Base-by-base conservation (phyloP, 2,797 vertebrate species). In the Brachyalestes nurse region DNA sequence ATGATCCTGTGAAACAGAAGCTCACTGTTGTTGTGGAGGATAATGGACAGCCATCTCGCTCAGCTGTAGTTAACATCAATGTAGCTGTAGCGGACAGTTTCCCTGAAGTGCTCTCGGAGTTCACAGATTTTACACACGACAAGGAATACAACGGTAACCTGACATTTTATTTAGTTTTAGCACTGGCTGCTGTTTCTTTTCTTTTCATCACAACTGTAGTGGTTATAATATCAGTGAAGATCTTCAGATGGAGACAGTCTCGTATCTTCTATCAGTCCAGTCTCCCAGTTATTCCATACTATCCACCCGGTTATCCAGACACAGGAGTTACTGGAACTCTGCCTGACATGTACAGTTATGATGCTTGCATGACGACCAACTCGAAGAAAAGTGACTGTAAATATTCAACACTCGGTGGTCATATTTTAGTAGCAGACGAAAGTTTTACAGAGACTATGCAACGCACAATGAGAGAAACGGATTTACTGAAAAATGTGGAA, bases 1-100 rank as follows among this genome's bases (percentile, higher is more conserved):
- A 83, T 57, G 92, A 94, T 25, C 60, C 86, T 0, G 51, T 23
- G 77, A 93, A 72, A 84, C 91, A 88, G 57, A 87, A 82, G 92
- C 88, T 0, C 74, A 87, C 91, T 75, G 88, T 92, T 45, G 64
- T 91, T 51, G 94, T 95, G 82, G 90, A 92, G 79, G 92, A 93
- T 86, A 92, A 92, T 83, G 91, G 92, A 23, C 84, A 88, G 80
- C 90, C 91, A 53, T 58, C 77, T 69, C 47, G 53, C 10, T 40
- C 89, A 82, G 86, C 90, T 84, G 86, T 89, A 76, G 88, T 93
- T 0, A 81, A 79, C 23, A 88, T 91, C 72, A 90, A 88, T 19
- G 80, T 92, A 72, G 81, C 85, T 60, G 85, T 90, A 49, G 87
- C 87, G 19, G 90, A 90, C 79, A 87, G 81, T 81, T 78, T 91